Conservation (phyloP, 2,888 invertebrate species). For the Rotaria sp. region DNA sequence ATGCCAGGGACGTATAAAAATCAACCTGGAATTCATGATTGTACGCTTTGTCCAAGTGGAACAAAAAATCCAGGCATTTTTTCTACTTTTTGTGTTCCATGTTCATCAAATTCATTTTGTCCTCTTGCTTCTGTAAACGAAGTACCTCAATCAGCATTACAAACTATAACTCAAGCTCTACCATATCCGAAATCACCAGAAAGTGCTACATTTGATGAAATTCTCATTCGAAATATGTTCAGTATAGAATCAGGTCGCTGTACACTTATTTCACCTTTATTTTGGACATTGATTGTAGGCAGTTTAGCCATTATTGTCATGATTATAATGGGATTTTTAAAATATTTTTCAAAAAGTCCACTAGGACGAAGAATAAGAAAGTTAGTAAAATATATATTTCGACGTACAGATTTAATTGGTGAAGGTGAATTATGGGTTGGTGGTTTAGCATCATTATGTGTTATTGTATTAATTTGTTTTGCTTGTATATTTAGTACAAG, state of each 20-base stretch:
- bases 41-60: neutral
- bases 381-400: neutral
- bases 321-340: neutral
- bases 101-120: neutral
- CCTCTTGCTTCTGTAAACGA: neutral
- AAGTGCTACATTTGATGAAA: neutral
- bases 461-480: neutral
- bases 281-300: neutral
- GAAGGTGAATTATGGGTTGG: slow-evolving; percentile 26
- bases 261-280: neutral
- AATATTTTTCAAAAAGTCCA: neutral
- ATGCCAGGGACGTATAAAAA: neutral
- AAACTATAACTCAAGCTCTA: neutral
- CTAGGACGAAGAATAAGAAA: neutral
- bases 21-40: slow-evolving; percentile 13
- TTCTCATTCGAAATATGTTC: neutral
- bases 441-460: neutral
- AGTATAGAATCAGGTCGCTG: neutral
- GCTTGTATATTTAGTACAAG: neutral
- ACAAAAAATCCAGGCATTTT: neutral
- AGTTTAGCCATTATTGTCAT: neutral
- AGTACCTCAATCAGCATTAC: neutral
- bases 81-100: neutral
- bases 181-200: slow-evolving; percentile 1
- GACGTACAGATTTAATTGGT: neutral